Conservation (phyloP, 2,797 vertebrate genomes). For the Crotalus adamanteus region DNA sequence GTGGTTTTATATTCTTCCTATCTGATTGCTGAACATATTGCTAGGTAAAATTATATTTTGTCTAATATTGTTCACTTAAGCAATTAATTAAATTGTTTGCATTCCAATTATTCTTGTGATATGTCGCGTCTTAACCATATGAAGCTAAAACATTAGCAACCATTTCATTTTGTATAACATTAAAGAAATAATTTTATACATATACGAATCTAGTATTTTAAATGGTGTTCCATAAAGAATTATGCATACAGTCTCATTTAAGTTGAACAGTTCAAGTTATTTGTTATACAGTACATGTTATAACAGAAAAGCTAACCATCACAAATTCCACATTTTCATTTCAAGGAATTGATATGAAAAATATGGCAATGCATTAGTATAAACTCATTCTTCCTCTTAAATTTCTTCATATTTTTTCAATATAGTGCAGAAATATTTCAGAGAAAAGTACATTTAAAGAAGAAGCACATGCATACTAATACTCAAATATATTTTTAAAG, state of each 20-base stretch:
- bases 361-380: constrained; percentile 27
- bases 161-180: background rate
- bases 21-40: constrained; percentile 36
- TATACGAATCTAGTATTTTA: background rate
- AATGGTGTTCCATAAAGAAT: constrained; percentile 4
- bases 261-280: background rate
- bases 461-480: background rate
- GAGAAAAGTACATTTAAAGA: constrained; percentile 16
- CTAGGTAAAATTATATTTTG: constrained; percentile 40
- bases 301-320: constrained; percentile 1
- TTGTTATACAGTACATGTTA: background rate
- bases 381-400: constrained; percentile 40
- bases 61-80: constrained; percentile 12
- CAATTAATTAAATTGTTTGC: constrained; percentile 22
- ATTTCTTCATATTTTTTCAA: constrained; percentile 23
- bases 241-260: constrained; percentile 24
- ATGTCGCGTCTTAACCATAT: constrained; percentile 43
- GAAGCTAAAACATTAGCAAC: constrained; percentile 20
- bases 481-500: background rate
- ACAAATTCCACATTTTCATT: constrained; percentile 30
- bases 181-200: constrained; percentile 1
- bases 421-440: constrained; percentile 24
- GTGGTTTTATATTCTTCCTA: constrained; percentile 44
- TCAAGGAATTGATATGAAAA: constrained; percentile 33
- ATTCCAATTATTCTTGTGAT: constrained; percentile 50